Percentiles rank a stretch among this genome's conserved stretches.
Conservation (phyloP, 1,140 invertebrate genomes). For the Drosophila orena region DNA sequence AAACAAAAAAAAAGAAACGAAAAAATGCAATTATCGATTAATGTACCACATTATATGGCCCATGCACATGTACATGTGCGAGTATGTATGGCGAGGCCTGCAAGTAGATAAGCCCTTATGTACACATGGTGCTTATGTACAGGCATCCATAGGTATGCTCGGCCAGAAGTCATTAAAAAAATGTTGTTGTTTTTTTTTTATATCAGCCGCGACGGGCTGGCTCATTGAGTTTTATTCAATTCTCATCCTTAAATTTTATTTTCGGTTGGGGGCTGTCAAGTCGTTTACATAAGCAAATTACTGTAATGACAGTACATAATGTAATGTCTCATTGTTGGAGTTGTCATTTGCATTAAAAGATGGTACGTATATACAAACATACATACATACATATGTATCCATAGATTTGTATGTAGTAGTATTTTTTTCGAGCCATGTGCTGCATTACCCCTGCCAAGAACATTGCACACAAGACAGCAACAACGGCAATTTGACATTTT, state of each 20-base stretch:
- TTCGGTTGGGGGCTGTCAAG: slow-evolving; percentile 52
- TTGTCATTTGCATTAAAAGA: slow-evolving; percentile 58
- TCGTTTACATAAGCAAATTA: slow-evolving; percentile 76
- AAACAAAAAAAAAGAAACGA: slow-evolving; percentile 33
- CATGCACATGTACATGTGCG: slow-evolving; percentile 21
- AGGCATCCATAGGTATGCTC: slow-evolving; percentile 33
- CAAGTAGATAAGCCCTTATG: slow-evolving; percentile 58
- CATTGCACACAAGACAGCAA: slow-evolving; percentile 29
- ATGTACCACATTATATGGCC: slow-evolving; percentile 79
- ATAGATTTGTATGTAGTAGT: slow-evolving; percentile 9
- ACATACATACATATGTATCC: neutral
- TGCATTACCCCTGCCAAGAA: slow-evolving; percentile 7
- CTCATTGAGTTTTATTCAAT: slow-evolving; percentile 61
- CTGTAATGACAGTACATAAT: slow-evolving; percentile 61
- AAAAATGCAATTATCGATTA: slow-evolving; percentile 83
- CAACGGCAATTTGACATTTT: slow-evolving; percentile 45
- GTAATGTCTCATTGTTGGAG: slow-evolving; percentile 33
- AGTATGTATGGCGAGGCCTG: slow-evolving; percentile 1
- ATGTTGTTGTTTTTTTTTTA: slow-evolving; percentile 2
- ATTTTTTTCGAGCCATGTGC: slow-evolving; percentile 19
- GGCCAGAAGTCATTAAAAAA: slow-evolving; percentile 60
- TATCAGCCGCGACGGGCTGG: slow-evolving; percentile 3
- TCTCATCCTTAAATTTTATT: slow-evolving; percentile 71
- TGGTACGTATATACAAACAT: slow-evolving; percentile 3
- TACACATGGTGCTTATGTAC: slow-evolving; percentile 39